phyloP scores from a whole-genome alignment of 2,888 invertebrate genomes.

The Galeopsomyia nigrocyanea region DNA sequence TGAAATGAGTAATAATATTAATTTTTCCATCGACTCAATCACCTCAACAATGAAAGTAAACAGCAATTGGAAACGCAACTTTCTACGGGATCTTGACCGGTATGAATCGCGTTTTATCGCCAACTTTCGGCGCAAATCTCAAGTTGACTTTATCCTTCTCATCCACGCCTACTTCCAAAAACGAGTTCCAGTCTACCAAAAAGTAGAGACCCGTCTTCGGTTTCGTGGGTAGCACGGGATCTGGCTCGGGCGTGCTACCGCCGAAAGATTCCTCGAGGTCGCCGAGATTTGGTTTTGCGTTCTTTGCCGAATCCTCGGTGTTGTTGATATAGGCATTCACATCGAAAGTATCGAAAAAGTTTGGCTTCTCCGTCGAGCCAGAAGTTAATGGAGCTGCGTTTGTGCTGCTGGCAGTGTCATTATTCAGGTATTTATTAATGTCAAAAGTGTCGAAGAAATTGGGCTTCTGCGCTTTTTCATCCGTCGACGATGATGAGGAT shows the following conservation, averaged over 20 bases:
- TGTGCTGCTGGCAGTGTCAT: background rate
- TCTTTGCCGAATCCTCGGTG: background rate
- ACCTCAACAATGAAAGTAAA: background rate
- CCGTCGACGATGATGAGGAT: constrained; percentile 16
- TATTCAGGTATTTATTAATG: constrained; percentile 8
- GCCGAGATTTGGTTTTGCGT: constrained; percentile 57
- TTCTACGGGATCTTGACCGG: constrained; percentile 80
- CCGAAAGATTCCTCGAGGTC: constrained; percentile 86
- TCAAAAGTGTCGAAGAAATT: constrained; percentile 44
- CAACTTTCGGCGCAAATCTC: constrained; percentile 84
- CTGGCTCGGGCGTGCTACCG: constrained; percentile 74
- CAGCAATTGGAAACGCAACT: background rate
- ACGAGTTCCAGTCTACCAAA: constrained; percentile 88
- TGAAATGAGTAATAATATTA: no score
- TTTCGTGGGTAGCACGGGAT: constrained; percentile 76
- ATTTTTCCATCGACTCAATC: no score
- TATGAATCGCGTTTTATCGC: constrained; percentile 84
- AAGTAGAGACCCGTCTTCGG: constrained; percentile 86
- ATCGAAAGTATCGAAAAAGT: constrained; percentile 37
- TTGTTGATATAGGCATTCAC: constrained; percentile 4
- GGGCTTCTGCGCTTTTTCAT: constrained; percentile 18
- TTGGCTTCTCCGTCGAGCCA: background rate
- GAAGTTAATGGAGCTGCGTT: background rate
- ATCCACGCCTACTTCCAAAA: constrained; percentile 85
- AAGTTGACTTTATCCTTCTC: constrained; percentile 80